Base-by-base conservation (phyloP, 2,113 vertebrate species). In the Caloenas nicobarica region DNA sequence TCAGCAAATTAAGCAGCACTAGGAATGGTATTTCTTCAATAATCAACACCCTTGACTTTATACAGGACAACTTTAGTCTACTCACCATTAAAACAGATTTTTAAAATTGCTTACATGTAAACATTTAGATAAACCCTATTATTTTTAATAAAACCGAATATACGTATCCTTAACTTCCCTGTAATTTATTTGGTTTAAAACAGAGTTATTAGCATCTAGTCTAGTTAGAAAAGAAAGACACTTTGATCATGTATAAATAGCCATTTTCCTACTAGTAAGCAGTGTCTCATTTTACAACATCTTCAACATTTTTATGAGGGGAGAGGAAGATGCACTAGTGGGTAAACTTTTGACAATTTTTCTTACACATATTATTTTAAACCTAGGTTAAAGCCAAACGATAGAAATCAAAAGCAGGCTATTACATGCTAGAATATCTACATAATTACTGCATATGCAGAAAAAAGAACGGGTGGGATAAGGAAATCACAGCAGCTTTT, bases 281-380 rank as follows among this genome's bases (percentile, higher is more conserved):
- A 64, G 17, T 40, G 9, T 16, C 29, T 79, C 25, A 57, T 64
- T n/a, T 85, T 26, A 87, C 28, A 68, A 25, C 5, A 65, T 34
- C 36, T 42, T 58, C 57, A 57, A 33, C 7, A 12, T 33, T 69
- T 69, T 89, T 31, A 14, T 14, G 11, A 2, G 4, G 5, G 4
- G 15, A 4, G 22, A 25, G 11, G 3, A 13, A 46, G 26, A 77
- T 50, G 34, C n/a, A 73, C 24, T 70, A 44, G 9, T 21, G 9
- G 7, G 7, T 53, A 79, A 50, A 4, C 7, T 65, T 69, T 60
- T 40, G 64, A 53, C 2, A 17, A 4, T 10, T 97, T 89, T 95
- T 93, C 88, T 89, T 91, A 87, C 88, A 97, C 16, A 4, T 12
- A 11, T 21, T 38, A 88, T 93, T 94, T 96, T 76, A 97, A 97